Evolutionary conservation across 2,113 vertebrate species (phyloP).

Genomic region (Entomyzon cyanotis): DNA sequence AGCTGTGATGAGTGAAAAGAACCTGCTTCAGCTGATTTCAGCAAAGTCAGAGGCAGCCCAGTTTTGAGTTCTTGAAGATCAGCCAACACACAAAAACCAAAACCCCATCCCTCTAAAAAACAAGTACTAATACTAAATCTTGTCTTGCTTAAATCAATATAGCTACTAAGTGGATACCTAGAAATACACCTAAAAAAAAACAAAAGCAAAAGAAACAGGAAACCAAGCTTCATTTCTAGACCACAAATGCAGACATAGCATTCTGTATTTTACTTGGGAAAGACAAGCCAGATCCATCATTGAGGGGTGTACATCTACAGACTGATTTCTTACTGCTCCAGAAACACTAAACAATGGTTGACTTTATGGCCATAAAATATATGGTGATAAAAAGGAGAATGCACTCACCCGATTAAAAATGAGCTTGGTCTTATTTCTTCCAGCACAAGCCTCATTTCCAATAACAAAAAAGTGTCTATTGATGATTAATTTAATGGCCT

Average conservation of each 20-base stretch:
- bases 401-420: neutral
- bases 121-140: neutral
- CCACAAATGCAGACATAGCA: neutral
- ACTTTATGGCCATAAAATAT: neutral
- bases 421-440: slow-evolving; percentile 7
- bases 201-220: neutral
- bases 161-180: neutral
- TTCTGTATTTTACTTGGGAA: neutral
- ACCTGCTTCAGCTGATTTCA: neutral
- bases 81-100: neutral
- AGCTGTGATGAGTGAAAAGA: neutral
- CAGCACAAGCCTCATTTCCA: neutral
- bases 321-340: neutral
- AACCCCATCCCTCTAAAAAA: neutral
- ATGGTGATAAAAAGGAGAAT: neutral
- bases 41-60: neutral
- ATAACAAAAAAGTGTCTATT: neutral
- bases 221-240: neutral
- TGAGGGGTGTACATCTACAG: neutral
- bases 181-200: neutral
- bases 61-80: neutral
- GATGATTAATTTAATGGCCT: slow-evolving; percentile 7
- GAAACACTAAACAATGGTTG: neutral
- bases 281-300: neutral
- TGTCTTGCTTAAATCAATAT: neutral